phyloP scores from a whole-genome alignment of 2,888 invertebrate species.

The Tholera decimalis region DNA sequence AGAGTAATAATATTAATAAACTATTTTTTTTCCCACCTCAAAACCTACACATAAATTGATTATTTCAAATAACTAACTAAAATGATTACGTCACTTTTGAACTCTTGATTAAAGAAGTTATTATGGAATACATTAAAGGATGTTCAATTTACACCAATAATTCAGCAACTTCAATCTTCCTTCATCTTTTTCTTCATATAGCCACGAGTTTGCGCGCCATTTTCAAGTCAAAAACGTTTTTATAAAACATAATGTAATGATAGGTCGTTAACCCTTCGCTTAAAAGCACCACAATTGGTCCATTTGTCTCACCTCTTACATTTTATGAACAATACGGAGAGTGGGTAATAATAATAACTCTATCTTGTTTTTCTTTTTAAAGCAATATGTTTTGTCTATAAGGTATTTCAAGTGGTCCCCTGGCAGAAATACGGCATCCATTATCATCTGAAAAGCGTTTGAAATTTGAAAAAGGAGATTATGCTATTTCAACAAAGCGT shows the following conservation, averaged over 20 bases:
- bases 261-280: conserved; percentile 31
- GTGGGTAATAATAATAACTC: conserved; percentile 46
- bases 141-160: background rate
- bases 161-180: background rate
- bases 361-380: conserved; percentile 42
- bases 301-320: conserved; percentile 43
- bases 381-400: conserved; percentile 14
- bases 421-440: background rate
- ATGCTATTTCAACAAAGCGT: background rate
- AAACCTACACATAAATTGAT: too few species aligned
- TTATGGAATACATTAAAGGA: background rate
- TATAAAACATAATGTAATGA: conserved; percentile 15
- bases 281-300: conserved; percentile 37
- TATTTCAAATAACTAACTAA: background rate
- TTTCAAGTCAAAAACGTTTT: conserved; percentile 1
- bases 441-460: background rate
- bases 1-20: too few species aligned
- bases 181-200: background rate
- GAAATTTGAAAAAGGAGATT: background rate
- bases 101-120: background rate
- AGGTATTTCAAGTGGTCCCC: conserved; percentile 21
- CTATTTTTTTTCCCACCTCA: too few species aligned
- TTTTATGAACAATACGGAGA: conserved; percentile 37
- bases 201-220: background rate
- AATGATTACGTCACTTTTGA: background rate